Evolutionary conservation across 2,888 invertebrate species (phyloP).

Genomic region (Corbicula japonica): DNA sequence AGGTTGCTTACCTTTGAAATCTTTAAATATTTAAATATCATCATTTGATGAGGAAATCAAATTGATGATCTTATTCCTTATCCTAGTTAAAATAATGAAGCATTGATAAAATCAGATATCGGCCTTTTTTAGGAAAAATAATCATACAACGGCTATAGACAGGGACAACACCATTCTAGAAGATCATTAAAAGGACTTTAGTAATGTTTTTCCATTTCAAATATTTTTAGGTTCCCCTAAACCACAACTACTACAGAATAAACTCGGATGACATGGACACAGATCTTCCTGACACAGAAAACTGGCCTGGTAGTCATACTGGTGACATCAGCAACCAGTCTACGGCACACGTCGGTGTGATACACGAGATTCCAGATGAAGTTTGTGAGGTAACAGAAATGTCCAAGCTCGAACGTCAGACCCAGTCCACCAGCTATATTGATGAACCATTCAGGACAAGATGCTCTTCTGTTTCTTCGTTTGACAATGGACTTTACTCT

Average conservation of each 20-base stretch:
- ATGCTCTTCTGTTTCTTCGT: conserved; percentile 23
- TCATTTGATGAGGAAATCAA: too few species aligned
- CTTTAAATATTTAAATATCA: too few species aligned
- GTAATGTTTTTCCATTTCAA: too few species aligned
- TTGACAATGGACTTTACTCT: conserved; percentile 50
- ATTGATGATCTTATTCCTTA: too few species aligned
- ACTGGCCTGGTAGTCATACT: background rate
- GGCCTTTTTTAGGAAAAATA: too few species aligned
- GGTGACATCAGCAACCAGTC: background rate
- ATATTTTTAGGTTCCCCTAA: conserved; percentile 50
- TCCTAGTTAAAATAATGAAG: too few species aligned
- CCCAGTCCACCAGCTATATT: conserved; percentile 9
- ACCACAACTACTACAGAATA: conserved; percentile 50
- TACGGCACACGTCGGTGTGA: background rate
- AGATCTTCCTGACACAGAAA: conserved; percentile 11
- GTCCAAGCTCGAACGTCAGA: background rate
- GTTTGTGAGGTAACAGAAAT: conserved; percentile 20
- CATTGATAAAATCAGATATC: too few species aligned
- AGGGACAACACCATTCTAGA: too few species aligned
- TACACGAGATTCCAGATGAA: conserved; percentile 32
- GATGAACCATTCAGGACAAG: conserved; percentile 31
- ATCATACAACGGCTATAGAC: too few species aligned
- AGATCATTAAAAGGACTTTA: too few species aligned
- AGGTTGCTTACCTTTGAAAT: too few species aligned
- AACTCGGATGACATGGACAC: conserved; percentile 53